Evolutionary conservation across 2,888 invertebrate species (phyloP), one percentile per base, ranked within the genome.

Genomic region (Machimus atricapillus): DNA sequence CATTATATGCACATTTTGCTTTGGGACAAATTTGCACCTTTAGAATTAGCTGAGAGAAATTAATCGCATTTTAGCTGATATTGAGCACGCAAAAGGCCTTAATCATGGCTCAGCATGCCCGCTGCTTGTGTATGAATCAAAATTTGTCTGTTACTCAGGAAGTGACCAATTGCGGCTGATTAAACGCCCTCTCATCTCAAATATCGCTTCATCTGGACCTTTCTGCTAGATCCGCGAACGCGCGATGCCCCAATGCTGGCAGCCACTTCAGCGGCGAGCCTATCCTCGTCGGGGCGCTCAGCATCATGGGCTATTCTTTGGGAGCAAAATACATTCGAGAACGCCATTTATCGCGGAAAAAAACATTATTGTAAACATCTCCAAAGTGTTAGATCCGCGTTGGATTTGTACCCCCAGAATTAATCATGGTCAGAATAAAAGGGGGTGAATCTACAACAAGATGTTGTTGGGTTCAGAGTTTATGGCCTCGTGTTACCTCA

Each of bases 91-190:
- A 85, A 85, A 85, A 85, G 27, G 85, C 74, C 85, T 74, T 85
- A 74, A 85, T 74, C 52, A 73, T 27, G 7, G 85, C 85, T 52
- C 85, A 74, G 85, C 43, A 74, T 85, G 85, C 43, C 37, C 43
- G 12, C 73, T 85, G 27, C 34, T 73, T 37, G 23, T 85, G 85
- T 85, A 43, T 74, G 74, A 86, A 86, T 79, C 73, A 85, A 87
- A 82, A 74, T 56, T 88, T 76, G 89, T 88, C 89, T 89, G 89
- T 88, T 85, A 86, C 87, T 87, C 88, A 88, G 88, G 88, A 88
- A 88, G 87, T 87, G 52, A 56, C 87, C 88, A 88, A 88, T 88
- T 88, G 87, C 76, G 73, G 46, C 81, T 88, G 87, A 88, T 88
- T 88, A 88, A 87, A 86, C 85, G 85, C 85, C 83, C 87, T 87